These are phyloP conservation scores for Crenichthys baileyi DNA, from an alignment of 2,797 vertebrate species.

Conservation along the genomic window DNA sequence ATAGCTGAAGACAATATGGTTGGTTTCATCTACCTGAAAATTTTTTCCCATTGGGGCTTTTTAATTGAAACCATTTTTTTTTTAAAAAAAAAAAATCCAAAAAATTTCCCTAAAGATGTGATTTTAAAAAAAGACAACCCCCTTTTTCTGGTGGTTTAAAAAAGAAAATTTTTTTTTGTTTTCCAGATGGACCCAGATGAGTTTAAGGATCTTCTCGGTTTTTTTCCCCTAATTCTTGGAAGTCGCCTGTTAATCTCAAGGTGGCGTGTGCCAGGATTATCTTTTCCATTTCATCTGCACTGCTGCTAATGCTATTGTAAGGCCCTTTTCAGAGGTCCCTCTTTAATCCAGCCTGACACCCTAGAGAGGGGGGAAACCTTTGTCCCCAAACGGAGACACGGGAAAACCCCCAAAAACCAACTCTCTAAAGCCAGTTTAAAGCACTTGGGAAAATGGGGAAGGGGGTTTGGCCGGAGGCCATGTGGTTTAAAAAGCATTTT, in stretches of 20 bases:
- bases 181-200: conserved; percentile 25
- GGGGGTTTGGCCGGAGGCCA: no score
- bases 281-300: conserved; percentile 57
- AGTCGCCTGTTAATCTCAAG: conserved; percentile 56
- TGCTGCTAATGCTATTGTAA: conserved; percentile 65
- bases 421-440: no score
- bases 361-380: no score
- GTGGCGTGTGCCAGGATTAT: conserved; percentile 62
- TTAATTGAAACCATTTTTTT: no score
- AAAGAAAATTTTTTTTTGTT: not conserved
- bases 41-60: no score
- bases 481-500: no score
- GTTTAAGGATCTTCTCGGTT: conserved; percentile 23
- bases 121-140: no score
- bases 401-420: no score
- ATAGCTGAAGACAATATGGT: not conserved
- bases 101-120: no score
- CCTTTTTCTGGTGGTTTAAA: not conserved
- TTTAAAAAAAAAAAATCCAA: not conserved
- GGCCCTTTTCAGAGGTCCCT: conserved; percentile 40
- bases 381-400: no score
- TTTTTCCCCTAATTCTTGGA: conserved; percentile 25
- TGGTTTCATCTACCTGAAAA: not conserved
- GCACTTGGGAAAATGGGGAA: no score
- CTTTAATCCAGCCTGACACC: conserved; percentile 50